Base-by-base conservation (phyloP, 2,797 vertebrate species). In the Pelodytes ibericus region DNA sequence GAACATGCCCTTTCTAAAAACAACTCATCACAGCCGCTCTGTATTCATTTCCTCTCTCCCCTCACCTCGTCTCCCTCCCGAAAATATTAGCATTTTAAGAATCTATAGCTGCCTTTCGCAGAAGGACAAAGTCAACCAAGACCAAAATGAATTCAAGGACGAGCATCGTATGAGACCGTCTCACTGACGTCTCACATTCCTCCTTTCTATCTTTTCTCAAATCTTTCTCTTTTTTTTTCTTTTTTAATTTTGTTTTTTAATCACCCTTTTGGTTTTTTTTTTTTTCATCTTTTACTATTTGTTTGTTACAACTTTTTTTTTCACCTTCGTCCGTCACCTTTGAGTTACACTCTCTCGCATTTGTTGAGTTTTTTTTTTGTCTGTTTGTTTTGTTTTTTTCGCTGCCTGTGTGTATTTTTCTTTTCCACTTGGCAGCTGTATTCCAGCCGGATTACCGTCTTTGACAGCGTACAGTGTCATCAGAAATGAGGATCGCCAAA, bases 61-160 rank as follows among this genome's bases (percentile, higher is more conserved):
- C 57, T 73, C 63, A 72, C 70, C 75, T 73, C 57, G 22, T 30
- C 62, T 53, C 62, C 70, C 63, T 49, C 49, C 70, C 57, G 76
- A 57, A 79, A 79, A 68, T 56, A 79, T 79, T 79, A 41, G 76
- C 76, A 79, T 79, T 73, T 73, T 79, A 73, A 79, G 62, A 33
- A 73, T 73, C 63, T 62, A 39, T 68, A 79, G 64, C 57, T 61
- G 71, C 22, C 63, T 27, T 26, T 29, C 53, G 41, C 67, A 51
- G 69, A 66, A 75, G 74, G 65, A 44, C 26, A 76, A 79, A 56
- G 71, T 79, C 76, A 73, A 11, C 57, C 25, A 51, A 20, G 72
- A 62, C n/a, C 41, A 64, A 31, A 41, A 33, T 15, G 44, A 20
- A n/a, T 47, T 57, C 76, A 73, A 79, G 76, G 76, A 68, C 76